phyloP scores from a whole-genome alignment of 2,113 vertebrate genomes.

The Emydura subglobosa region DNA sequence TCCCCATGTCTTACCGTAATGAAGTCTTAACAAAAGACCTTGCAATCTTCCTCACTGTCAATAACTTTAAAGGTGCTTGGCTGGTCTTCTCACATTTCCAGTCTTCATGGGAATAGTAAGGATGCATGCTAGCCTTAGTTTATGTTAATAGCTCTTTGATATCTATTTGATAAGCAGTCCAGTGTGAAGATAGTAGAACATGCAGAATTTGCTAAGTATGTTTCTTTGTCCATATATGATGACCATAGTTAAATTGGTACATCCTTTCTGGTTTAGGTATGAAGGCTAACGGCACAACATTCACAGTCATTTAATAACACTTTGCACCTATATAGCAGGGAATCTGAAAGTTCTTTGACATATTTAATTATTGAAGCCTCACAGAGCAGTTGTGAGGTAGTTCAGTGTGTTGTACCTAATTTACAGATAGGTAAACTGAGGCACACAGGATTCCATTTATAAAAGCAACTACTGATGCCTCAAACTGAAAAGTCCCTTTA shows the following conservation, averaged over 20 bases:
- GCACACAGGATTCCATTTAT: not conserved
- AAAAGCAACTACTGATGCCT: not conserved
- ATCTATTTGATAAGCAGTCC: not conserved
- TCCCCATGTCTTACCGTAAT: not conserved
- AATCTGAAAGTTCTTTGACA: not conserved
- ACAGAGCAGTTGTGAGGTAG: not conserved
- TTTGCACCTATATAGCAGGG: not conserved
- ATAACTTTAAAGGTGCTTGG: not conserved
- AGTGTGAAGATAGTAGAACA: not conserved
- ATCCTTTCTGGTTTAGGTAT: not conserved
- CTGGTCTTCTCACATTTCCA: not conserved
- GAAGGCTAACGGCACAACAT: not conserved
- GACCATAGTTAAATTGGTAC: not conserved
- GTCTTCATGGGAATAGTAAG: not conserved
- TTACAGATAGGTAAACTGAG: not conserved
- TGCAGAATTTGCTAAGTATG: not conserved
- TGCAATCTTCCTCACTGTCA: not conserved
- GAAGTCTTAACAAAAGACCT: rapidly evolving
- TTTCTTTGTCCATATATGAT: not conserved
- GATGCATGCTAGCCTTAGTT: not conserved
- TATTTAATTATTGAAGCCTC: not conserved
- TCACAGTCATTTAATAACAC: not conserved
- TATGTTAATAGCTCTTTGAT: not conserved
- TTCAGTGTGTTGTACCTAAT: rapidly evolving
- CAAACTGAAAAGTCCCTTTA: not conserved